Conservation (phyloP, 2,113 vertebrate species). For the Antigone vipio region DNA sequence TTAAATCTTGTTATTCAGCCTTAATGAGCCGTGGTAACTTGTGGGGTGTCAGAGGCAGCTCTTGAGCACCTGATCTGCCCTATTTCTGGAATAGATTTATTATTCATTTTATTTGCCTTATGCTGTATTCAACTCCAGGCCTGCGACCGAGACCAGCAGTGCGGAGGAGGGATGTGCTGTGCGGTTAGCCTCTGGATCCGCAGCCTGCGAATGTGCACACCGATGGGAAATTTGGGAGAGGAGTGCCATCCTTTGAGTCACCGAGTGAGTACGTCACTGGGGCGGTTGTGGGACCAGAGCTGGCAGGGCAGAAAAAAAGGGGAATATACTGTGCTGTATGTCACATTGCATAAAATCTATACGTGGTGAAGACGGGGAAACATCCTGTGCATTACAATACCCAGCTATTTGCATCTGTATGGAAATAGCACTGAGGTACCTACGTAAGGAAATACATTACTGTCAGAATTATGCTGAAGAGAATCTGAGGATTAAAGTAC, state of each 20-base stretch:
- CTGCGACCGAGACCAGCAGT: conserved; percentile 89
- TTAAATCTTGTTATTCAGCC: background rate
- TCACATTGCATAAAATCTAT: background rate
- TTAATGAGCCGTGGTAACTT: background rate
- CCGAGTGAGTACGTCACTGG: conserved; percentile 75
- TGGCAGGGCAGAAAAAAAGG: background rate
- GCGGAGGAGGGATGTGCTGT: conserved; percentile 89
- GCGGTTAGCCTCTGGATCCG: conserved; percentile 94
- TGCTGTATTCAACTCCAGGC: conserved; percentile 69
- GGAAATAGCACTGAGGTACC: background rate
- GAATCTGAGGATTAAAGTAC: background rate
- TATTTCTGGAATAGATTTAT: background rate
- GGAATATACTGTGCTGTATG: background rate
- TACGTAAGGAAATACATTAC: background rate
- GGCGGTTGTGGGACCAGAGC: background rate
- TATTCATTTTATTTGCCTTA: background rate
- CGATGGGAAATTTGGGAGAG: conserved; percentile 87
- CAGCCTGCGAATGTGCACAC: conserved; percentile 89
- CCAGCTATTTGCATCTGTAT: background rate
- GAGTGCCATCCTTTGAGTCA: conserved; percentile 91
- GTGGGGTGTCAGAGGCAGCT: background rate
- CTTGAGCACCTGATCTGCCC: background rate
- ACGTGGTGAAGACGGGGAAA: background rate
- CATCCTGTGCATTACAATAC: rapidly evolving
- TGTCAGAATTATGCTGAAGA: conserved; percentile 40